Conservation (phyloP, 2,113 vertebrate genomes). For the Azemiops feae region DNA sequence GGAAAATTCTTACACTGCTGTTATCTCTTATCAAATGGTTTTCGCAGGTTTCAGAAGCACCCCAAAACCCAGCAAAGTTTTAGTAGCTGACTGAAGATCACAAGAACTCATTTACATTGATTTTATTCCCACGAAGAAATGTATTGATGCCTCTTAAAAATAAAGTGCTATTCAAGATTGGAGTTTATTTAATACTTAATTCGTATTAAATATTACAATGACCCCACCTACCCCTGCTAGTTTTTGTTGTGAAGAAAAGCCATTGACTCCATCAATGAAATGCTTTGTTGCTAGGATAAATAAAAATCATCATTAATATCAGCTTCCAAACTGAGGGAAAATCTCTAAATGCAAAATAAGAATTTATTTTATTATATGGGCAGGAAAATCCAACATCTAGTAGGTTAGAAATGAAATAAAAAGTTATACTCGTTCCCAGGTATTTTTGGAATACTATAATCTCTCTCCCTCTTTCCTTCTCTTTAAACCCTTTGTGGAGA, state of each 20-base stretch:
- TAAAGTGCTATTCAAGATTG: not conserved
- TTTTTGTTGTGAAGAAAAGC: not conserved
- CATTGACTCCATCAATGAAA: not conserved
- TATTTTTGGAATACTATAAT: not conserved
- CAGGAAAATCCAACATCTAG: not conserved
- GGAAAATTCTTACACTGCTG: not conserved
- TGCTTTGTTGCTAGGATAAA: not conserved
- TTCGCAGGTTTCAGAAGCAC: not conserved
- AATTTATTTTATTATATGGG: not conserved
- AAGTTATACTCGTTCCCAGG: not conserved
- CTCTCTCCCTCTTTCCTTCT: not conserved
- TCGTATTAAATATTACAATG: not conserved
- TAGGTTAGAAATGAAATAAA: not conserved
- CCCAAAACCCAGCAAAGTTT: not conserved
- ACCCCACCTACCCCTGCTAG: not conserved
- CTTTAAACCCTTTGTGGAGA: not conserved
- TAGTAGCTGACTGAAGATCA: no score
- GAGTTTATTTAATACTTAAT: not conserved
- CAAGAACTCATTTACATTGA: not conserved
- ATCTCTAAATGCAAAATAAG: not conserved
- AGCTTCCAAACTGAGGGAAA: not conserved
- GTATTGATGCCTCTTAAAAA: not conserved
- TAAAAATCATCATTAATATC: no score
- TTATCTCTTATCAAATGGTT: not conserved
- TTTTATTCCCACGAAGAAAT: not conserved